These are phyloP conservation scores for Cryptus viduatorius DNA, from an alignment of 2,888 invertebrate species.

Conservation along the genomic window DNA sequence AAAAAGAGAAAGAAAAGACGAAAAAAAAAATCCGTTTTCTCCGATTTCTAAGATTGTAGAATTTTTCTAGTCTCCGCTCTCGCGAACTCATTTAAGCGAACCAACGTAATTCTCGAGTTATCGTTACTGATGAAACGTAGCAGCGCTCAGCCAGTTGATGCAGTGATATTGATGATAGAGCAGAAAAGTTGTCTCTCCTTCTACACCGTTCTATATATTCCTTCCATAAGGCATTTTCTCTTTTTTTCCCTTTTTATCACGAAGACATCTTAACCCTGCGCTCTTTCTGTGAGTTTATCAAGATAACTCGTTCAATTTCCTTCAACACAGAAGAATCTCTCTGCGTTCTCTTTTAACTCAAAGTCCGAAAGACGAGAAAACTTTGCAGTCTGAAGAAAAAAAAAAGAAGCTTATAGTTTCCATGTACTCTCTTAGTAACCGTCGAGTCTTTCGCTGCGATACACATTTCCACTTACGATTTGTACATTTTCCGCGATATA, in stretches of 20 bases:
- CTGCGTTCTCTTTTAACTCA: neutral
- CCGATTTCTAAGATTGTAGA: neutral
- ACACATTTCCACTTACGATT: no score
- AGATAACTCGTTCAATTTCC: constrained; percentile 51
- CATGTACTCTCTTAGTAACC: neutral
- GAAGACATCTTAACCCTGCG: constrained; percentile 34
- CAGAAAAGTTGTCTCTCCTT: constrained; percentile 41
- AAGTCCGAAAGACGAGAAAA: neutral
- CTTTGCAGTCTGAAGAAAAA: neutral
- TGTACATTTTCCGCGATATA: no score
- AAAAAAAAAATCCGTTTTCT: neutral
- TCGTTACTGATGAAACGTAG: constrained; percentile 31
- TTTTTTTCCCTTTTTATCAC: constrained; percentile 42
- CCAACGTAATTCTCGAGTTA: constrained; percentile 42
- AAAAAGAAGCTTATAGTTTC: neutral
- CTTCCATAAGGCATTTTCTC: constrained; percentile 34
- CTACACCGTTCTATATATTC: constrained; percentile 29
- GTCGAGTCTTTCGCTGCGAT: neutral
- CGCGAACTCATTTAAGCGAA: neutral
- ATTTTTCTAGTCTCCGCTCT: neutral
- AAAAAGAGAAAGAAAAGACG: no score
- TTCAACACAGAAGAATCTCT: constrained; percentile 32
- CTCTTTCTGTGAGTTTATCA: constrained; percentile 33
- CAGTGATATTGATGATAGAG: constrained; percentile 56
- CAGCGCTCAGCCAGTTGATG: constrained; percentile 2